phyloP scores from a whole-genome alignment of 2,888 invertebrate genomes.

The Leptarthrus brevirostris region DNA sequence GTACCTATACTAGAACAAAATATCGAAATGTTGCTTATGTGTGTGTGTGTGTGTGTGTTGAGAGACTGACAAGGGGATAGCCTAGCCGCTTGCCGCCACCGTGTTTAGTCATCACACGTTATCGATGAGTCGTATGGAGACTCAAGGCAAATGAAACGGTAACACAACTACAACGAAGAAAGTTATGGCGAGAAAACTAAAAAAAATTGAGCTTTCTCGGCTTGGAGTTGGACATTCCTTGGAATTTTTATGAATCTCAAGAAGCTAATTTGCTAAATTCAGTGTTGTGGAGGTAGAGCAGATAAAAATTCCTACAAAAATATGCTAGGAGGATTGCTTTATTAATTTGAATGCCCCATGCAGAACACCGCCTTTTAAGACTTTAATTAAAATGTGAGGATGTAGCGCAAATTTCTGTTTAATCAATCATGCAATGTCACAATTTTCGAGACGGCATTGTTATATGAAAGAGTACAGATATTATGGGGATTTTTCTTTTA shows the following conservation, averaged over 20 bases:
- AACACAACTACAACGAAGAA: constrained; percentile 14
- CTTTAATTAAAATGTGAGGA: too few relatives aligned
- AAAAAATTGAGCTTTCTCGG: constrained; percentile 1
- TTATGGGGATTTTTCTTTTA: too few relatives aligned
- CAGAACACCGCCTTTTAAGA: too few relatives aligned
- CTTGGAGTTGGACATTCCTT: constrained; percentile 32
- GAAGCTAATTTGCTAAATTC: neutral
- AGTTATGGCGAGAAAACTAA: constrained; percentile 4
- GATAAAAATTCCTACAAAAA: too few relatives aligned
- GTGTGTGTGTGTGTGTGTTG: neutral
- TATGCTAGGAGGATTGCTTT: too few relatives aligned
- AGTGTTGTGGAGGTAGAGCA: neutral
- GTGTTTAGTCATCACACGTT: constrained; percentile 42
- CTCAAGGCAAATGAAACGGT: constrained; percentile 28
- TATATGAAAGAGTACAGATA: too few relatives aligned
- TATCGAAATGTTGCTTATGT: neutral
- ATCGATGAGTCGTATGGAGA: constrained; percentile 35
- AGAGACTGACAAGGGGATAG: neutral
- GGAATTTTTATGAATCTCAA: constrained; percentile 31
- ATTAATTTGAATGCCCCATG: too few relatives aligned
- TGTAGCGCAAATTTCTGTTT: too few relatives aligned
- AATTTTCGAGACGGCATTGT: too few relatives aligned
- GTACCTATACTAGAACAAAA: constrained; percentile 9
- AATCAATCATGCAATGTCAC: too few relatives aligned
- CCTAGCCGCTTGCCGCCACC: constrained; percentile 17